Evolutionary conservation across 2,113 vertebrate genomes (phyloP).

Genomic region (Phalacrocorax brasilianus): DNA sequence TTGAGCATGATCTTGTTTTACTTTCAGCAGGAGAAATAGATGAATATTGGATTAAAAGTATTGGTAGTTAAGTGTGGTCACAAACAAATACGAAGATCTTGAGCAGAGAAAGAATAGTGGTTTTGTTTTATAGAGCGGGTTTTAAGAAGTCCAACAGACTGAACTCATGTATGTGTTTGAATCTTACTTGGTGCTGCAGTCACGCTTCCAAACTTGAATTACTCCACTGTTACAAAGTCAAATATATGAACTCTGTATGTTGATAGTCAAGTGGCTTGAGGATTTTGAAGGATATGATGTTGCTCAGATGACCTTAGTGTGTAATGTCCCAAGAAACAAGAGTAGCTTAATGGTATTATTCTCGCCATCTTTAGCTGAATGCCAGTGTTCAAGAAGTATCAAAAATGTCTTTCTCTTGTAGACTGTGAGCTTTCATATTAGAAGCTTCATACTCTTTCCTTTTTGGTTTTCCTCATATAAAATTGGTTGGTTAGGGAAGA

Average conservation of each 20-base stretch:
- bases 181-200: background rate
- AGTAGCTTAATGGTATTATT: background rate
- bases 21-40: background rate
- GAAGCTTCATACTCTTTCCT: background rate
- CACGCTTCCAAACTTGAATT: background rate
- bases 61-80: background rate
- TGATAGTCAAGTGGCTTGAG: background rate
- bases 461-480: background rate
- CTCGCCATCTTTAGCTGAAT: background rate
- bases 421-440: background rate
- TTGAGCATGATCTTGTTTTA: background rate
- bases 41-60: background rate
- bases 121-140: background rate
- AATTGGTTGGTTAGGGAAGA: background rate
- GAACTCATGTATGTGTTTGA: background rate
- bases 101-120: background rate
- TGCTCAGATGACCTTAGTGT: background rate
- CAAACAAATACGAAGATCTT: background rate
- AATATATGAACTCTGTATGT: background rate
- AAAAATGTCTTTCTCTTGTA: background rate
- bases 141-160: background rate
- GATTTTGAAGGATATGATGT: background rate
- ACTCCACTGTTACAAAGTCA: background rate
- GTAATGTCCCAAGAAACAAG: background rate
- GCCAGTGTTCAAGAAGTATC: background rate